phyloP scores from a whole-genome alignment of 2,888 invertebrate species.

The Ormyrus rosae region DNA sequence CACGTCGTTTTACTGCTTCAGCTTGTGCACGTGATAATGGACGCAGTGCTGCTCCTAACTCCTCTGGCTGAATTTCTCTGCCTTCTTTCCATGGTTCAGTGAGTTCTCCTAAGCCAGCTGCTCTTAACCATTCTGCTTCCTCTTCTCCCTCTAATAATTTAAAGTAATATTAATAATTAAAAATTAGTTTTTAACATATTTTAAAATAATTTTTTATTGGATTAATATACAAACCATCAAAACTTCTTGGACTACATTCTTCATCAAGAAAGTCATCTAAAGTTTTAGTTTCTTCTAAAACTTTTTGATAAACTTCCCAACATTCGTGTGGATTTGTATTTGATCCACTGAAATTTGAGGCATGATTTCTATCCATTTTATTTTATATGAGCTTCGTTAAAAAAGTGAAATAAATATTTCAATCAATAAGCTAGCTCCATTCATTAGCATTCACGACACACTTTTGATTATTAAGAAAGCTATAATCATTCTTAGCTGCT shows the following conservation, averaged over 20 bases:
- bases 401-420: conserved; percentile 4
- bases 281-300: conserved; percentile 78
- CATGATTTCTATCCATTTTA: conserved; percentile 69
- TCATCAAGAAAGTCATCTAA: conserved; percentile 80
- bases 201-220: neutral
- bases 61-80: conserved; percentile 79
- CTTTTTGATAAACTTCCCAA: conserved; percentile 82
- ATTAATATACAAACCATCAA: conserved; percentile 66
- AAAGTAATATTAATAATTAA: conserved; percentile 15
- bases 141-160: conserved; percentile 82
- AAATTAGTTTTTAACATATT: neutral
- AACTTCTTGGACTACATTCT: conserved; percentile 77
- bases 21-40: conserved; percentile 85
- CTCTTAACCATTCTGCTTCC: conserved; percentile 86
- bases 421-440: neutral
- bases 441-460: conserved; percentile 21
- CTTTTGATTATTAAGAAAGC: conserved; percentile 23
- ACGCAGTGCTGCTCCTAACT: conserved; percentile 78
- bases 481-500: neutral
- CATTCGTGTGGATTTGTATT: conserved; percentile 80
- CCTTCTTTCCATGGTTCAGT: conserved; percentile 84
- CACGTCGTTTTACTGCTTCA: conserved; percentile 85
- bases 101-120: conserved; percentile 84
- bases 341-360: conserved; percentile 66
- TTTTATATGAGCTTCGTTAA: conserved; percentile 8